These are phyloP conservation scores for Ammodramus savannarum DNA, from an alignment of 2,113 vertebrate genomes.

Conservation along the genomic window DNA sequence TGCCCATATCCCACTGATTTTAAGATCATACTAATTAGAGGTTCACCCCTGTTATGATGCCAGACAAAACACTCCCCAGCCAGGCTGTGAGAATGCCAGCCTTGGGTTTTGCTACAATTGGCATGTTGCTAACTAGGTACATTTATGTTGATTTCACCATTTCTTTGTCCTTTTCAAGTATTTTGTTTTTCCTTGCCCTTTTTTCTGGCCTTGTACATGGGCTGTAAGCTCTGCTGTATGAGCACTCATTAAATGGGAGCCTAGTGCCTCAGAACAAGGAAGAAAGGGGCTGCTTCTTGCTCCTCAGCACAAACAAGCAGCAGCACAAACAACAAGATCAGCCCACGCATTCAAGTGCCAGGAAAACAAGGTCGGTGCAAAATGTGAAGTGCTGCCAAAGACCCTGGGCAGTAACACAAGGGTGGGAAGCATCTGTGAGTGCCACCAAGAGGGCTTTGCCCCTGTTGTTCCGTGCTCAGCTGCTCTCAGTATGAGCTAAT, in stretches of 20 bases:
- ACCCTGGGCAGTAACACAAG: fast-evolving
- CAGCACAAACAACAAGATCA: fast-evolving
- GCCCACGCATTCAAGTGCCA: fast-evolving
- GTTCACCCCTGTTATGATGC: not conserved
- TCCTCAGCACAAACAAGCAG: not conserved
- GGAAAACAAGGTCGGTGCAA: not conserved
- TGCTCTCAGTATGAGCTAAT: not conserved
- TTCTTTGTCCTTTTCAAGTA: not conserved
- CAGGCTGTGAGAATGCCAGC: not conserved
- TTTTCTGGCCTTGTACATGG: not conserved
- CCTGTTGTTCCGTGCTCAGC: not conserved
- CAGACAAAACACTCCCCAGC: not conserved
- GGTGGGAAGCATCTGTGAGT: not conserved
- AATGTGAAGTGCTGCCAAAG: fast-evolving
- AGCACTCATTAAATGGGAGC: not conserved
- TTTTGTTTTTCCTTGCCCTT: not conserved
- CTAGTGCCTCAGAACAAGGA: not conserved
- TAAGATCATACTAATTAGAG: conserved; percentile 14
- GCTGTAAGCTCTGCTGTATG: not conserved
- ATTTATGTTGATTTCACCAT: not conserved
- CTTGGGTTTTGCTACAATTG: not conserved
- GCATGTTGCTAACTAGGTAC: not conserved
- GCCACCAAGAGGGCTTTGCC: not conserved
- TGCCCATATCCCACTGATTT: not conserved
- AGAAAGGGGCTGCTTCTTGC: not conserved